These are phyloP conservation scores for Falcunculus frontatus DNA, from an alignment of 2,113 vertebrate genomes.

Conservation along the genomic window DNA sequence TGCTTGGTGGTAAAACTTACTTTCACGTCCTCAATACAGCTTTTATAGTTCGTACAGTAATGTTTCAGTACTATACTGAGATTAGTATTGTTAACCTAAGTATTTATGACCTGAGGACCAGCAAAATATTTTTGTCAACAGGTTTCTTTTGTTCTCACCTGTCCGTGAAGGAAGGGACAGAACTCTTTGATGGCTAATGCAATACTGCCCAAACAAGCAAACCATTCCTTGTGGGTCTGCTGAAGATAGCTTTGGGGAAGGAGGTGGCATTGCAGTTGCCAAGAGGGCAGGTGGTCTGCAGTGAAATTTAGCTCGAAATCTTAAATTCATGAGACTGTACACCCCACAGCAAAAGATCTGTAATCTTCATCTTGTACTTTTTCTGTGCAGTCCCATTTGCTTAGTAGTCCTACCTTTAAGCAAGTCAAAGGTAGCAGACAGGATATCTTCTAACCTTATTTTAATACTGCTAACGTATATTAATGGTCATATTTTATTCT, in stretches of 20 bases:
- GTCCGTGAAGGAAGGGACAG: not conserved
- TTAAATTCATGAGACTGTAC: not conserved
- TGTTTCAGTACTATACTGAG: not conserved
- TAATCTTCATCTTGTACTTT: not conserved
- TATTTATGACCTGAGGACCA: not conserved
- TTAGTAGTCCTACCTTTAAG: not conserved
- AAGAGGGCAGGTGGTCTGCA: not conserved
- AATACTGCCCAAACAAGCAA: not conserved
- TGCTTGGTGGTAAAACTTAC: not conserved
- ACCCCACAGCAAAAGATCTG: not conserved
- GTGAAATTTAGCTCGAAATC: not conserved
- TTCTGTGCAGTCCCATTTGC: not conserved
- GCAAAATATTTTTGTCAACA: not conserved
- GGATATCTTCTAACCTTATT: not conserved
- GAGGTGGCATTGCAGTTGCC: not conserved
- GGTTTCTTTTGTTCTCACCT: not conserved
- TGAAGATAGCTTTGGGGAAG: not conserved
- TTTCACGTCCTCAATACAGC: not conserved
- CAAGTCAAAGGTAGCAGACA: not conserved
- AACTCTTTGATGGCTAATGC: not conserved
- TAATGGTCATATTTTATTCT: not conserved
- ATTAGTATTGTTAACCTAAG: not conserved
- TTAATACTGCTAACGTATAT: not conserved
- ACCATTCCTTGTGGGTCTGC: accelerated
- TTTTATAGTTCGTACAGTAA: not conserved